Percentiles rank a stretch among this genome's conserved stretches.
Conservation (phyloP, 2,888 invertebrate genomes). For the Temnothorax unifasciatus region DNA sequence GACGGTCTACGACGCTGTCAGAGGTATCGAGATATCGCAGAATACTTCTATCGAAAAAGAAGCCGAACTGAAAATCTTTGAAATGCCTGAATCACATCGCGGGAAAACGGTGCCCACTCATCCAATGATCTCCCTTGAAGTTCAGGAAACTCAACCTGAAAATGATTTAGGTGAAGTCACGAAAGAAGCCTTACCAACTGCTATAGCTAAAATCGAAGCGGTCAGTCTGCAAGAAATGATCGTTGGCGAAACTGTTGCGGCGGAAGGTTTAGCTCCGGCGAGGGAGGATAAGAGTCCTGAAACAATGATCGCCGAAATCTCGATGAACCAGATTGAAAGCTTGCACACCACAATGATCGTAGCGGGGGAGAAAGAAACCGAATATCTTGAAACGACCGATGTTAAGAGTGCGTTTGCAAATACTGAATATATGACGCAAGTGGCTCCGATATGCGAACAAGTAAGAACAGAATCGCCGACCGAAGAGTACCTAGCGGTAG, state of each 20-base stretch:
- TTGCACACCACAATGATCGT: conserved; percentile 87
- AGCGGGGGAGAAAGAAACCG: conserved; percentile 87
- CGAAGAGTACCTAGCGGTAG: conserved; percentile 83
- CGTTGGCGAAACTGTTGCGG: conserved; percentile 87
- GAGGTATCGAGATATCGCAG: conserved; percentile 89
- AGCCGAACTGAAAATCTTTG: conserved; percentile 87
- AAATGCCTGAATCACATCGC: conserved; percentile 87
- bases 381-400: conserved; percentile 83
- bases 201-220: conserved; percentile 85
- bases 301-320: conserved; percentile 85
- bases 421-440: conserved; percentile 86
- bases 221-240: conserved; percentile 86
- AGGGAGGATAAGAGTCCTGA: conserved; percentile 84
- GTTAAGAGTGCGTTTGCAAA: conserved; percentile 86
- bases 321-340: conserved; percentile 86
- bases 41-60: conserved; percentile 90
- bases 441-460: conserved; percentile 87
- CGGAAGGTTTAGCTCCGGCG: conserved; percentile 87
- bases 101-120: conserved; percentile 87
- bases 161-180: conserved; percentile 86
- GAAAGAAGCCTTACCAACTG: conserved; percentile 85
- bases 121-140: conserved; percentile 87
- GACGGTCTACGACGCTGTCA: conserved; percentile 88
- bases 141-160: conserved; percentile 85
- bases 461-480: conserved; percentile 86